Conservation (phyloP, 2,113 vertebrate species). For the Dicentrarchus labrax region DNA sequence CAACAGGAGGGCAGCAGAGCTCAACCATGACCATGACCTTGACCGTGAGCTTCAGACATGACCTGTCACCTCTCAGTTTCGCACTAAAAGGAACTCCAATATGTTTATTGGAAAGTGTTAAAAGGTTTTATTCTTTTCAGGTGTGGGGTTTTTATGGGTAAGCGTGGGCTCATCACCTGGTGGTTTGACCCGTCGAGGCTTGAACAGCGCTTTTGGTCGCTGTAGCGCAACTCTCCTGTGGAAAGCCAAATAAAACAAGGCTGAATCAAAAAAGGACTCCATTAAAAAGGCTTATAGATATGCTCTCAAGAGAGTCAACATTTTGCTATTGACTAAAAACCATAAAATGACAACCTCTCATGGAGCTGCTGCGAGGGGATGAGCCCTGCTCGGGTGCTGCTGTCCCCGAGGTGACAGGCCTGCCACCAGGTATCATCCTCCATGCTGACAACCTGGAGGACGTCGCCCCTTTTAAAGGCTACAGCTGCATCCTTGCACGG, state of each 20-base stretch:
- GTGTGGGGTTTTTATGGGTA: constrained; percentile 48
- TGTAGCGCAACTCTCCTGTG: constrained; percentile 91
- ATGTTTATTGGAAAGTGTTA: constrained; percentile 54
- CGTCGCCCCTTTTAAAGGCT: constrained; percentile 91
- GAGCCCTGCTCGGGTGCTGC: constrained; percentile 88
- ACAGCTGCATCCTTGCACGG: constrained; percentile 94
- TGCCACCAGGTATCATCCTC: constrained; percentile 98
- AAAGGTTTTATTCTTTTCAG: constrained; percentile 51
- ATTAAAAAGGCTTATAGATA: neutral
- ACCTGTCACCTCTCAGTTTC: constrained; percentile 42
- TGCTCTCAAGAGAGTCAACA: neutral
- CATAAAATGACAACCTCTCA: constrained; percentile 87
- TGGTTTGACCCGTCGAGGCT: constrained; percentile 84
- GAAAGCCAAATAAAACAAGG: constrained; percentile 52
- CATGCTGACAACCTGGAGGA: constrained; percentile 93
- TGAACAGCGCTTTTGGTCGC: constrained; percentile 88
- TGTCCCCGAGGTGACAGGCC: constrained; percentile 86
- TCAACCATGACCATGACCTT: constrained; percentile 44
- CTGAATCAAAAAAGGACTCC: neutral
- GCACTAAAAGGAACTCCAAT: constrained; percentile 10
- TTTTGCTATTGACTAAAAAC: too few relatives aligned
- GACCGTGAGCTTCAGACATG: constrained; percentile 38
- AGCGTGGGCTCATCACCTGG: constrained; percentile 85
- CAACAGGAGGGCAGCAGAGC: constrained; percentile 12
- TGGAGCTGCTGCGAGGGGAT: constrained; percentile 95